phyloP scores from a whole-genome alignment of 2,888 invertebrate species.

The Fragum sueziense region DNA sequence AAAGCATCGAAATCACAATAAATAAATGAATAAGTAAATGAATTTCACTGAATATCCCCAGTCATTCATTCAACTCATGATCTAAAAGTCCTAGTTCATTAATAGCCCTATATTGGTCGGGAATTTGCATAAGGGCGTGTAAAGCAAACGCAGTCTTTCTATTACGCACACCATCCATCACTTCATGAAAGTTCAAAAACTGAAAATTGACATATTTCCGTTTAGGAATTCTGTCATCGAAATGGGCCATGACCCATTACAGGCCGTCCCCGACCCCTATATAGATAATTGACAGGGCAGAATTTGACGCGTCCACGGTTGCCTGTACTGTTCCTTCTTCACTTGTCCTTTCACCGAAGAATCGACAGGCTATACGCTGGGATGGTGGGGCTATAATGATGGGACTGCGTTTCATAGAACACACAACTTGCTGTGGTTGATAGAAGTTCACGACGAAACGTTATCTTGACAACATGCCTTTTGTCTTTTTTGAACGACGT shows the following conservation, averaged over 20 bases:
- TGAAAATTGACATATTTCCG: constrained; percentile 84
- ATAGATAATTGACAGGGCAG: constrained; percentile 83
- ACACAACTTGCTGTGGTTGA: too few species aligned
- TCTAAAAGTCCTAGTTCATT: constrained; percentile 70
- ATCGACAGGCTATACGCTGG: too few species aligned
- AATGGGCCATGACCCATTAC: constrained; percentile 83
- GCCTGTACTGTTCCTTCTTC: constrained; percentile 82
- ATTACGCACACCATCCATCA: constrained; percentile 70
- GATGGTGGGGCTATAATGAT: too few species aligned
- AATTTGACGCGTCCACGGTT: constrained; percentile 83
- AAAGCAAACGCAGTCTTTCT: constrained; percentile 82
- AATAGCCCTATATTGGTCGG: constrained; percentile 82
- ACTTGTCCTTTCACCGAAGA: constrained; percentile 84
- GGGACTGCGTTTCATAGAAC: too few species aligned
- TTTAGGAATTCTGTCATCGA: constrained; percentile 83
- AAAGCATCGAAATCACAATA: too few species aligned
- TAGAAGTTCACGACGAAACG: too few species aligned
- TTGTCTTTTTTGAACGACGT: too few species aligned
- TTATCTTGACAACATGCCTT: too few species aligned
- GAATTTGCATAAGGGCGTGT: constrained; percentile 83
- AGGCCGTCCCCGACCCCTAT: constrained; percentile 84
- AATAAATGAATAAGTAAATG: too few species aligned
- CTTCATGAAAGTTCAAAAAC: constrained; percentile 83
- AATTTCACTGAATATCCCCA: too few species aligned
- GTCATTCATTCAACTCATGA: not conserved